Base-by-base conservation (phyloP, 1,140 invertebrate species). In the Geopemphigus sp. region DNA sequence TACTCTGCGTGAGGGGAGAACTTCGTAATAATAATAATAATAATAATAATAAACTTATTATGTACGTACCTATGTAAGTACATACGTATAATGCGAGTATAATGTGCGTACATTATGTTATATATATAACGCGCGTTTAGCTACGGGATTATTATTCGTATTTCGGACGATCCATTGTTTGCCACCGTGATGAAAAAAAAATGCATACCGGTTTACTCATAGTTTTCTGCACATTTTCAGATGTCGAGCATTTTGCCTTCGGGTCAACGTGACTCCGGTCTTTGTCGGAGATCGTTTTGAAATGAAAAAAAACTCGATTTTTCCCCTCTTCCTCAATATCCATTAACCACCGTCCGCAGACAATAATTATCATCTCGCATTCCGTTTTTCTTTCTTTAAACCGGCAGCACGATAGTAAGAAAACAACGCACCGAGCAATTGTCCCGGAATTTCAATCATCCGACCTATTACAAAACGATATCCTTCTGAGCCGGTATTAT, bases 281-380 rank as follows among this genome's bases (percentile, higher is more conserved):
- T 78, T 78, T 63, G 57, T 78, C 57, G 74, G 57, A 78, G 74
- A 78, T 76, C n/a, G 54, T 76, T 76, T 76, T 45, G 12, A 57
- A 57, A 57, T 59, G 17, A 57, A 29, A 78, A 70, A 76, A 78
- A 78, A 78, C 74, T 15, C 53, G 74, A 78, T 78, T 63, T 24
- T 63, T 61, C 26, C 39, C 39, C 24, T 63, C 57, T 78, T 56
- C 54, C 29, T 19, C 53, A 53, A 45, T 50, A 59, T 26, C 74
- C 39, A 78, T 78, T 61, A 78, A 61, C 57, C 32, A 78, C 57
- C 45, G 57, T 61, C 24, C 74, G 74, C 74, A 78, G 74, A 78
- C 74, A 78, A 78, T 78, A 78, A 78, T 78, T 78, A 78, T 78
- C 59, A 78, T 63, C 45, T 78, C 22, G 74, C 74, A 78, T 61